Evolutionary conservation across 2,888 invertebrate genomes (phyloP), one percentile per base, ranked within the genome.

Genomic region (Hemithea aestivaria): DNA sequence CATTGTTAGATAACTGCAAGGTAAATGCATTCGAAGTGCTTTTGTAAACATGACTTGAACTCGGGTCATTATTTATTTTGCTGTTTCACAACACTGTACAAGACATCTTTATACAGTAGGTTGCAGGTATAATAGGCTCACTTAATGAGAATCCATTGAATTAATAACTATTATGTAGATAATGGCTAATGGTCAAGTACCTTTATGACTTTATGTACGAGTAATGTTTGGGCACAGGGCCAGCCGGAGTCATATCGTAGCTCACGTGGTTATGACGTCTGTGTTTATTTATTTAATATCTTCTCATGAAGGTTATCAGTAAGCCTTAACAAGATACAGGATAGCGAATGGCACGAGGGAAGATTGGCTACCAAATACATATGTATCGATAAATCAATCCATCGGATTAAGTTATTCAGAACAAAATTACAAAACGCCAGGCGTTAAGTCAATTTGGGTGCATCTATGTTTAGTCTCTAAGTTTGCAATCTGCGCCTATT

Each of bases 151-250:
- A 35, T 31, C 37, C 41, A 22, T 42, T 37, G 31, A 35, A 37
- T 38, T 38, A 49, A 41, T 46, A 46, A 43, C 36, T 36, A 33
- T 39, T 35, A 34, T 36, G 44, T 45, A 30, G 35, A 28, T 45
- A 34, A 33, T 44, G 25, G 20, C 28, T 45, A 34, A 33, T 44
- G 25, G 20, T 31, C 7, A 26, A 38, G 27, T 7, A 35, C 30
- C 35, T 25, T n/a, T n/a, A n/a, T n/a, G n/a, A n/a, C n/a, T n/a
- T n/a, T n/a, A n/a, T n/a, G n/a, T n/a, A n/a, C n/a, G n/a, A n/a
- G n/a, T n/a, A n/a, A n/a, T 11, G 33, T 46, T 40, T 32, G 24
- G 35, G 46, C 45, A 49, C 52, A 52, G 20, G 52, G 52, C 33
- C 47, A 12, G 7, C 46, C 26, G 16, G 32, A 30, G 27, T 39